Evolutionary conservation across 2,113 vertebrate species (phyloP), one percentile per base, ranked within the genome.

Genomic region (Theristicus caerulescens): DNA sequence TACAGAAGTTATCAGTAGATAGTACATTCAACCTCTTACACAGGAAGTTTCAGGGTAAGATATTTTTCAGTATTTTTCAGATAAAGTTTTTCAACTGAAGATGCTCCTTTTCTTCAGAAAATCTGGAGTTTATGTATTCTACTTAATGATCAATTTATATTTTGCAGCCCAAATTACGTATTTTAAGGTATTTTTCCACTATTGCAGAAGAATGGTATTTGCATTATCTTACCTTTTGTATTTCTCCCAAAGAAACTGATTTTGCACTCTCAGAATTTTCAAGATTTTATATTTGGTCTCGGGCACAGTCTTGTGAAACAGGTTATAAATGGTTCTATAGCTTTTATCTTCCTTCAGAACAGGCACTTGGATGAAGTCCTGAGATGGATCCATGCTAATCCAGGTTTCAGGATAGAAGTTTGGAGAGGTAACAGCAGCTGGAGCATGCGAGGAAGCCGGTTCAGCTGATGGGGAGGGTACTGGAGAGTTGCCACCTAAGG

Each of bases 181-280:
- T 11, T 44, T 19, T 16, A 51, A 61, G 36, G 26, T 10, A 27
- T 40, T 32, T 52, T 66, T 7, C 71, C 40, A 25, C n/a, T 17
- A 3, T 1, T 16, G 34, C 25, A 59, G 17, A 54, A 66, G 22
- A 38, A 14, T 2, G 11, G n/a, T 10, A 34, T 51, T 66, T 36
- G 47, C 51, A 7, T 42, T 42, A 40, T 86, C 98, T 98, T 97
- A 99, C 99, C 99, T 99, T 98, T 99, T 99, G 69, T 99, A 99
- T 87, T 99, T 99, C 97, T 99, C 99, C 99, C 99, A 99, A 38
- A 99, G 99, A 97, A 99, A 99, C 71, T 99, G 99, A 96, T 99
- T 99, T 97, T 99, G 99, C 86, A 99, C 99, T 34, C 99, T 98
- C 83, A 99, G 96, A 96, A 99, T 99, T 97, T 99, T 99, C 93